Percentiles rank a stretch among this genome's conserved stretches.
Conservation (phyloP, 1,140 invertebrate species). For the Diorhabda sublineata region DNA sequence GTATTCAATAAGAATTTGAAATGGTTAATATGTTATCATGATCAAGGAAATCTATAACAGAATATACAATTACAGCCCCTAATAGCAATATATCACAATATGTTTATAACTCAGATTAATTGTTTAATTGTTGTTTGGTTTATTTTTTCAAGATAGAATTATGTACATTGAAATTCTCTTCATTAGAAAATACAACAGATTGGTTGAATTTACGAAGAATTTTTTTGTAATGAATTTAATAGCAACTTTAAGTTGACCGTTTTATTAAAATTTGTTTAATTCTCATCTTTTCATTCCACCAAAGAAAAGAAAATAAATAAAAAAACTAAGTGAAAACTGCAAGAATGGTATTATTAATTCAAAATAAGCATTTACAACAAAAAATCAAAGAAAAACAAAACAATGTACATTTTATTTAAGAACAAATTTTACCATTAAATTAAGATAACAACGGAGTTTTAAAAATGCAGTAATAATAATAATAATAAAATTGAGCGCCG, state of each 20-base stretch:
- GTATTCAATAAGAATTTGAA: no score
- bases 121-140: no score
- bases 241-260: neutral
- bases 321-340: slow-evolving; percentile 59
- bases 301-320: slow-evolving; percentile 50
- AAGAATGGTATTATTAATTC: slow-evolving; percentile 64
- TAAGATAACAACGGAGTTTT: slow-evolving; percentile 58
- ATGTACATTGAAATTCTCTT: no score
- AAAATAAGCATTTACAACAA: slow-evolving; percentile 65
- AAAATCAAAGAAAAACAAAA: slow-evolving; percentile 65
- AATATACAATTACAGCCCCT: no score
- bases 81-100: no score
- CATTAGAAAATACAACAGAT: no score
- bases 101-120: no score
- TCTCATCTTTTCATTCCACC: slow-evolving; percentile 4
- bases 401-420: slow-evolving; percentile 66
- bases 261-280: neutral
- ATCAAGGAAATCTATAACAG: no score
- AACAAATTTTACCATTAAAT: slow-evolving; percentile 61
- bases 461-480: slow-evolving; percentile 29
- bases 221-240: no score
- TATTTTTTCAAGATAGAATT: no score
- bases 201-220: no score
- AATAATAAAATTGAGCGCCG: slow-evolving; percentile 11
- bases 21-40: no score